Percentiles rank a stretch among this genome's conserved stretches.
Conservation (phyloP, 2,888 invertebrate genomes). For the Tuta absoluta region DNA sequence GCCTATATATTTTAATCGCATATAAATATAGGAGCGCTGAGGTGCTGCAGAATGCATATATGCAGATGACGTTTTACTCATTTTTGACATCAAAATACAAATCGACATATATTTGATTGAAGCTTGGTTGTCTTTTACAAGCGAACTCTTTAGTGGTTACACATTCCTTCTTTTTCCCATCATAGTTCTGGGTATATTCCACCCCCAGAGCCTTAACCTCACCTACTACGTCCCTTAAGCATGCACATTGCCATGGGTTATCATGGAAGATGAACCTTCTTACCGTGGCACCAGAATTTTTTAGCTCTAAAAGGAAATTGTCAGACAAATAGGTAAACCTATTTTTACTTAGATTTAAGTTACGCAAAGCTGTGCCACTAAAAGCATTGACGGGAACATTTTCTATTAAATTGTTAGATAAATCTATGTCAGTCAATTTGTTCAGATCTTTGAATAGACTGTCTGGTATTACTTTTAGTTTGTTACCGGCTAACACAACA, state of each 20-base stretch:
- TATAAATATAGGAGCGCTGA: no score
- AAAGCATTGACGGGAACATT: constrained; percentile 59
- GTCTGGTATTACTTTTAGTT: constrained; percentile 53
- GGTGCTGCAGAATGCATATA: no score
- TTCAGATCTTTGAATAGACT: constrained; percentile 54
- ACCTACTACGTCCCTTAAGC: constrained; percentile 56
- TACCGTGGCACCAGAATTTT: constrained; percentile 56
- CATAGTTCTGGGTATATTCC: constrained; percentile 53
- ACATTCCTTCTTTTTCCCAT: constrained; percentile 61
- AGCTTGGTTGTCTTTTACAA: constrained; percentile 56
- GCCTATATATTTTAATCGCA: no score
- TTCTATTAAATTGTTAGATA: constrained; percentile 59
- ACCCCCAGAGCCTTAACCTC: constrained; percentile 58
- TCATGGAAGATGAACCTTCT: constrained; percentile 63
- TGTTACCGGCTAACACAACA: constrained; percentile 57
- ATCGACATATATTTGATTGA: constrained; percentile 51
- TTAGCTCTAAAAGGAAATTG: constrained; percentile 65
- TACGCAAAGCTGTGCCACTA: constrained; percentile 54
- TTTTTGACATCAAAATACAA: constrained; percentile 43
- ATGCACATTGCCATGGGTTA: constrained; percentile 74
- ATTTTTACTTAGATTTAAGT: constrained; percentile 62
- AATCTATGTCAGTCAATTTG: constrained; percentile 52
- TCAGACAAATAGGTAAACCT: constrained; percentile 61
- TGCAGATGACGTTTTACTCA: no score
- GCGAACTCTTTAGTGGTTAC: constrained; percentile 51